Conservation (phyloP, 2,888 invertebrate species). For the Sphecodes monilicornis region DNA sequence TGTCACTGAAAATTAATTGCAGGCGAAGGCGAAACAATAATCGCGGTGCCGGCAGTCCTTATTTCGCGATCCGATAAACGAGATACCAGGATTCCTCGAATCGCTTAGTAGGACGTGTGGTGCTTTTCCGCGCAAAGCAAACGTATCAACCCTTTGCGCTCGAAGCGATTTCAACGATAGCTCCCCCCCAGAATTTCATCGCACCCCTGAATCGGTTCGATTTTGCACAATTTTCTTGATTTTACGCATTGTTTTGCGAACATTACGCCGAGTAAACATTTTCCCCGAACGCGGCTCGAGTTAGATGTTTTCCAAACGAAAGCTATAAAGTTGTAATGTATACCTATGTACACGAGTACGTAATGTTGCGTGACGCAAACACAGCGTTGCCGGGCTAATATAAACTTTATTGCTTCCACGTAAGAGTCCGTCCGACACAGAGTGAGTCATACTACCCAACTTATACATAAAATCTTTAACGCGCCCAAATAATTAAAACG, state of each 20-base stretch:
- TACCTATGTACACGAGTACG: slow-evolving; percentile 5
- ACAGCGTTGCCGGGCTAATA: slow-evolving; percentile 32
- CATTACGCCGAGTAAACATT: not conserved
- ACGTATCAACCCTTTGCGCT: not conserved
- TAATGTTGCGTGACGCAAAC: slow-evolving; percentile 49
- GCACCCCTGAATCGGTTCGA: not conserved
- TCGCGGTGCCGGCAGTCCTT: slow-evolving; percentile 56
- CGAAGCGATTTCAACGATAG: not conserved
- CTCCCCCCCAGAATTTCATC: not conserved
- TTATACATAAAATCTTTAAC: slow-evolving; percentile 43
- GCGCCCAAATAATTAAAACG: slow-evolving; percentile 43
- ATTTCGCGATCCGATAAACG: slow-evolving; percentile 33
- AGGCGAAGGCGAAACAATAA: slow-evolving; percentile 76
- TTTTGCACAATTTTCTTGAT: not conserved
- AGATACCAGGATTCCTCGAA: slow-evolving; percentile 1
- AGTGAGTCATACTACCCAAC: slow-evolving; percentile 36
- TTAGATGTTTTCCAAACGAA: slow-evolving; percentile 32
- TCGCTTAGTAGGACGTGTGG: not conserved
- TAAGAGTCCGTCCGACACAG: slow-evolving; percentile 29
- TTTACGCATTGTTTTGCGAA: not conserved
- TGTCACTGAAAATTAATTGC: slow-evolving; percentile 78
- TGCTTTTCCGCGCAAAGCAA: not conserved
- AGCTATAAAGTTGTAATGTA: slow-evolving; percentile 41
- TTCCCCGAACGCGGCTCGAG: not conserved
- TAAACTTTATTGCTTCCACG: slow-evolving; percentile 35